Evolutionary conservation across 2,888 invertebrate genomes (phyloP), one percentile per base, ranked within the genome.

Genomic region (Latheticus oryzae): DNA sequence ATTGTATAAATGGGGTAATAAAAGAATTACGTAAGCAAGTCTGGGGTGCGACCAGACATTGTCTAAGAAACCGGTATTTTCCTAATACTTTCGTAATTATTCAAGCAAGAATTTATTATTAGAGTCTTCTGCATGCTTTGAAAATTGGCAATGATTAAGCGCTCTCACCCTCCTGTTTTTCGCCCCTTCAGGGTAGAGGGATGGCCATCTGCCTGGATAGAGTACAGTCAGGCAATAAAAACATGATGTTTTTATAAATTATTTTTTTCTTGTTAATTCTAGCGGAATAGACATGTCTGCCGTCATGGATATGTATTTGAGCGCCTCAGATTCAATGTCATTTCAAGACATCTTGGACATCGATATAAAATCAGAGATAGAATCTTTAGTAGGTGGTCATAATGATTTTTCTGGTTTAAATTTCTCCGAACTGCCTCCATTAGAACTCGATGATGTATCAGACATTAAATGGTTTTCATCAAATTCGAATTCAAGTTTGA

Each of bases 301-400:
- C 21, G 21, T 73, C 51, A 83, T 83, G 83, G 83, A 83, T 68
- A 81, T 82, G 72, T 82, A 81, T 66, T 76, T 83, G 61, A 81
- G 78, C 61, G 78, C 81, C 24, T 72, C 74, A 5, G 83, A 83
- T 68, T 82, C 82, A 40, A 73, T 82, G 75, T 90, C 92, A 42
- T 85, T 94, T 72, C 92, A 93, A 77, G 94, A 95, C 74, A 92
- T 94, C 89, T 84, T 95, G 63, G 93, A 94, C 74, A 89, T 91
- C 77, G 95, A 94, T 75, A 92, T 95, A 61, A 91, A 92, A 75
- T 87, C 88, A 64, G 93, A 93, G 79, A 90, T 92, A 68, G 93
- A 91, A 61, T 88, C 88, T 48, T 87, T 90, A 54, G 85, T 91
- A 37, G 88, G 89, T 58, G 87, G 88, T 59, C 85, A 85, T 62